These are phyloP conservation scores for Meghimatium bilineatum DNA, from an alignment of 2,888 invertebrate species.

Conservation along the genomic window DNA sequence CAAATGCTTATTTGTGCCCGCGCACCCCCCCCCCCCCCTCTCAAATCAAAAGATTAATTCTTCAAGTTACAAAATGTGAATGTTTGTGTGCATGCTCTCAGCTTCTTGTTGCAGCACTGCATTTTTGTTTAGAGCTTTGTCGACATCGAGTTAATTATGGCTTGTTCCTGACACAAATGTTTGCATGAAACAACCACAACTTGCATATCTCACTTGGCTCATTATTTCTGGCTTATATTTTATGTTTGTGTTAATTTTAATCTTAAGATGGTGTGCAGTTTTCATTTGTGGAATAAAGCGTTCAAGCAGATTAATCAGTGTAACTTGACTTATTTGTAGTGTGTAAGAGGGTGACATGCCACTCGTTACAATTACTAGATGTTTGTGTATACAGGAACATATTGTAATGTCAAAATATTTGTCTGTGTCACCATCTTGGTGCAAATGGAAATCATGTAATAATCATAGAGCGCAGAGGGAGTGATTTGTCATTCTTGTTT, in stretches of 20 bases:
- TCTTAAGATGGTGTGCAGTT: slow-evolving; percentile 20
- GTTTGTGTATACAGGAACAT: no score
- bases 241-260: background rate
- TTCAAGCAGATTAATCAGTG: slow-evolving; percentile 15
- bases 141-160: background rate
- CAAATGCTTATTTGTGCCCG: background rate
- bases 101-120: background rate
- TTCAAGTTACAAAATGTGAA: background rate
- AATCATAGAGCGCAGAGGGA: no score
- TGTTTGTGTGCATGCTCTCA: background rate
- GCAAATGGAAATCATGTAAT: no score
- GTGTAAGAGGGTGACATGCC: background rate
- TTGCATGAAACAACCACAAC: background rate
- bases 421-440: no score
- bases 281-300: slow-evolving; percentile 36
- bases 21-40: no score
- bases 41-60: background rate
- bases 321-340: background rate
- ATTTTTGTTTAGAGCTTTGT: background rate
- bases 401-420: no score
- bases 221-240: slow-evolving; percentile 5
- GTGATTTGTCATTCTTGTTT: no score
- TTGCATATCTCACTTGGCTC: background rate
- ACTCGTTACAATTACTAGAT: no score
- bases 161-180: background rate